Base-by-base conservation (phyloP, 2,797 vertebrate genomes). In the Tolypeutes matacus region DNA sequence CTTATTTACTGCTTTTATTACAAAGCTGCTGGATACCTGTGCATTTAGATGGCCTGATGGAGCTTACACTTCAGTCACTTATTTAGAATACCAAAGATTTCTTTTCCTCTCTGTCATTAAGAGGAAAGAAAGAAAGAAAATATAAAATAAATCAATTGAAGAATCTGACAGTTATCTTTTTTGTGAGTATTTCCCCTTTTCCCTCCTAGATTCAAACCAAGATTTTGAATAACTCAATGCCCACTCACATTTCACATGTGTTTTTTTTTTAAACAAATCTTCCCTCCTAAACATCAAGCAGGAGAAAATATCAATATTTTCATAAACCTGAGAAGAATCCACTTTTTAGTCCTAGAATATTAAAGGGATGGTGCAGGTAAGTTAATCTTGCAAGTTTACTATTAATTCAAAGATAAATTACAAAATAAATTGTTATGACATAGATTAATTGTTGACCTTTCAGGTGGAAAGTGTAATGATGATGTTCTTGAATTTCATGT, bases 81-180 rank as follows among this genome's bases (percentile, higher is more conserved):
- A 31, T 20, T 69, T 70, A 84, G 86, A 92, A 86, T 89, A 53
- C 67, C 75, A 87, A 78, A 78, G 76, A 84, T 82, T 91, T 87
- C 82, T 96, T 90, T 94, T 51, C 75, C 91, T 93, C 56, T 80
- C 20, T n/a, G 88, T 94, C 39, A 69, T 86, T 92, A 95, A 92
- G 8, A 64, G 78, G 27, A 39, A 39, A 39, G 34, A 51, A 83
- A 67, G 39, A 87, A 42, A 42, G 23, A 11, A 70, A 25, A 64
- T 64, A 49, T 56, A 67, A 80, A 83, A 92, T 73, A 49, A 96
- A 85, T 31, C 60, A 56, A 36, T 14, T 49, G 77, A 82, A 88
- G 53, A 64, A 2, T 75, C 72, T 90, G 82, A 46, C 21, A 15
- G 23, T 46, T 69, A 51, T 64, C 78, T 85, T 84, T 91, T 73